phyloP scores from a whole-genome alignment of 2,113 vertebrate species.

The Aldabrachelys gigantea region DNA sequence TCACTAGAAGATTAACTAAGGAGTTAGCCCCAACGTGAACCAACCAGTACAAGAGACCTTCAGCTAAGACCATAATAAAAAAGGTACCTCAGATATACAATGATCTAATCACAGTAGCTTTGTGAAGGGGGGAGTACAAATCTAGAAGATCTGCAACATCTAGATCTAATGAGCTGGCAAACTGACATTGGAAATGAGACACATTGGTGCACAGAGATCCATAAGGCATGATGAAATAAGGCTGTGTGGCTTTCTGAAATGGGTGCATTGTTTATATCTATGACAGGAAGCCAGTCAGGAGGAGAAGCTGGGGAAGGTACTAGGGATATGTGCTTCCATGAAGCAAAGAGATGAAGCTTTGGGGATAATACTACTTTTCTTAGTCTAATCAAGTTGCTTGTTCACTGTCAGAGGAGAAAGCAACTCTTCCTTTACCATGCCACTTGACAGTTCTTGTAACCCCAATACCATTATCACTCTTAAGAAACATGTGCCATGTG shows the following conservation, averaged over 20 bases:
- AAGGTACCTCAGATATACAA: background rate
- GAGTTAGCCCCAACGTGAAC: background rate
- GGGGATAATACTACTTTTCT: background rate
- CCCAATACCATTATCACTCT: background rate
- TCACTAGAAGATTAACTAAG: too few relatives aligned
- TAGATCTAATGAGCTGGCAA: background rate
- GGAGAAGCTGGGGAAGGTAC: background rate
- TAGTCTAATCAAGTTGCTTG: background rate
- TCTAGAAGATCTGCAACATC: background rate
- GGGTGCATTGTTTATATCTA: too few relatives aligned
- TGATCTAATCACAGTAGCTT: background rate
- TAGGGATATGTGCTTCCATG: background rate
- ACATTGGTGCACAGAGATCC: too few relatives aligned
- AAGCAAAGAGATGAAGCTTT: background rate
- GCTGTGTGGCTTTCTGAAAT: too few relatives aligned
- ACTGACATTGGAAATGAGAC: background rate
- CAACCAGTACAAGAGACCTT: background rate
- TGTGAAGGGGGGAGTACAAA: background rate
- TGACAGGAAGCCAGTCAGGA: background rate
- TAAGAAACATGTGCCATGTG: background rate
- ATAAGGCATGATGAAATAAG: background rate
- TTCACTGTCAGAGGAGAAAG: background rate
- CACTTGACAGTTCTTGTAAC: too few relatives aligned
- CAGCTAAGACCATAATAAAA: background rate
- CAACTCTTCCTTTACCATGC: background rate